Percentiles rank a stretch among this genome's conserved stretches.
Conservation (phyloP, 2,113 vertebrate genomes). For the Chlamydotis undulata region DNA sequence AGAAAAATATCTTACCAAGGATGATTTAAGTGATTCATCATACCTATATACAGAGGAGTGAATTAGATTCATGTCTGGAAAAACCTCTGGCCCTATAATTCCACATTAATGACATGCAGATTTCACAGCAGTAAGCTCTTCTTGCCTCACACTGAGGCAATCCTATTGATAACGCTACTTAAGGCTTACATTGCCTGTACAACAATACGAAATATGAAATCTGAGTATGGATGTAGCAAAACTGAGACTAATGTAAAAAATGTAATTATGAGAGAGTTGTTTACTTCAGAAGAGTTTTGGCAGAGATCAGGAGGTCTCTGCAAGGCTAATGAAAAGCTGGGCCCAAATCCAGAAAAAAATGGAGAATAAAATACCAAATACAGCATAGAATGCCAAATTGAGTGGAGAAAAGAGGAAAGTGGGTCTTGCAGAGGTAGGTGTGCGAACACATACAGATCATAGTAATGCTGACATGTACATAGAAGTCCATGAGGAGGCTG, state of each 20-base stretch:
- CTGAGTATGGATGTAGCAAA: background rate
- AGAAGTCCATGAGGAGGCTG: background rate
- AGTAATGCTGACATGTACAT: background rate
- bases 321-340: background rate
- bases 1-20: background rate
- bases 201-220: background rate
- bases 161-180: background rate
- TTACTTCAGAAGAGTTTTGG: background rate
- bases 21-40: background rate
- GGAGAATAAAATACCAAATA: background rate
- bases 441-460: background rate
- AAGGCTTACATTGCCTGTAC: background rate
- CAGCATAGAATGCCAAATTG: background rate
- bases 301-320: background rate
- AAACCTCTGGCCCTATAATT: background rate
- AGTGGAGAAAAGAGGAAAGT: background rate
- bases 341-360: background rate
- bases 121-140: background rate
- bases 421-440: background rate
- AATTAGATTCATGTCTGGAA: background rate
- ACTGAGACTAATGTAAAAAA: background rate
- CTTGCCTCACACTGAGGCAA: background rate
- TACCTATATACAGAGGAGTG: background rate
- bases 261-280: background rate
- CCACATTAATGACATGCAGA: background rate